Percentiles rank a stretch among this genome's conserved stretches.
Evolutionary conservation across 2,888 invertebrate genomes (phyloP).

Genomic region (Campoplex nolae): DNA sequence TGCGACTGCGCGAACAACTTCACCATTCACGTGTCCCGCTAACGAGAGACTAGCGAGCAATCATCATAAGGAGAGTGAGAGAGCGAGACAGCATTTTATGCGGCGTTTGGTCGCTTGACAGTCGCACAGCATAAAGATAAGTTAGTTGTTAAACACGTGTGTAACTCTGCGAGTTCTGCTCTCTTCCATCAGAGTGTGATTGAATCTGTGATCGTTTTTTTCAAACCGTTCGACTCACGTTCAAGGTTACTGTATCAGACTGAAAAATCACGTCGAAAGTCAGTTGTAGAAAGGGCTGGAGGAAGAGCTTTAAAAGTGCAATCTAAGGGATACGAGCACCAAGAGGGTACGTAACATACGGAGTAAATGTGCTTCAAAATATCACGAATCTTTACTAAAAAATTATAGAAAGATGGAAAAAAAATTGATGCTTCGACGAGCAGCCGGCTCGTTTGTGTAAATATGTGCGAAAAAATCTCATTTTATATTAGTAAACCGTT

Average conservation of each 20-base stretch:
- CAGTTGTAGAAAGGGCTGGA: background rate
- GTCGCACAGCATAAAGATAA: constrained; percentile 65
- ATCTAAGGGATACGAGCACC: constrained; percentile 59
- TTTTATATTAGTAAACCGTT: background rate
- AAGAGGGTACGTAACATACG: constrained; percentile 55
- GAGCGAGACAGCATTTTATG: constrained; percentile 69
- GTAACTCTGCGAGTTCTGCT: constrained; percentile 30
- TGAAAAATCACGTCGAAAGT: constrained; percentile 52
- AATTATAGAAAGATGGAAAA: background rate
- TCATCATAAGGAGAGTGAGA: background rate
- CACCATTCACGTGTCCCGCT: constrained; percentile 73
- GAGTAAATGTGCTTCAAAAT: background rate
- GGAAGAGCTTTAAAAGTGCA: constrained; percentile 55
- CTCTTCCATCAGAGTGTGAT: background rate
- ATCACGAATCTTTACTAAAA: background rate
- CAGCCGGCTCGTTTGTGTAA: background rate
- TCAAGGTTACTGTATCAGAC: constrained; percentile 39
- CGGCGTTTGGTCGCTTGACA: constrained; percentile 63
- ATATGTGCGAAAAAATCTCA: background rate
- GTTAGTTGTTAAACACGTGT: constrained; percentile 73
- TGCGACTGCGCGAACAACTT: constrained; percentile 75
- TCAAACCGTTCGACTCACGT: background rate
- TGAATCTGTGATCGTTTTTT: constrained; percentile 13
- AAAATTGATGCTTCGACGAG: background rate
- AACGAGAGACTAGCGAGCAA: constrained; percentile 51